A percentile compares a stretch with the other conserved stretches of the same genome.
phyloP scores from a whole-genome alignment of 2,113 vertebrate genomes.

The Halichoerus grypus region DNA sequence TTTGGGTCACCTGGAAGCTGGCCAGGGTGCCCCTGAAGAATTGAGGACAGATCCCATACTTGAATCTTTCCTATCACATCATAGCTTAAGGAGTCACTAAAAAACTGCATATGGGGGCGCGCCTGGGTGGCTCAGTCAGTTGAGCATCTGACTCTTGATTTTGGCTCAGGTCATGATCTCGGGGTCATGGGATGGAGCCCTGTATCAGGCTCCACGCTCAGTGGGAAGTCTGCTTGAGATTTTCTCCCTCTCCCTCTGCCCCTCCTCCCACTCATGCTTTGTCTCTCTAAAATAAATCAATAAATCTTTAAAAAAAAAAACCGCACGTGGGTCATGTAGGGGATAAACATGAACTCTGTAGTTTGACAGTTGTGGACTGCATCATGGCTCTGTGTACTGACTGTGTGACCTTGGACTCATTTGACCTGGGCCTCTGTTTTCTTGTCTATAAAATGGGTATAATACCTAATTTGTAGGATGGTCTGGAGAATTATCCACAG shows the following conservation, averaged over 20 bases:
- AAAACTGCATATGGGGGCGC: accelerated
- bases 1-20: background rate
- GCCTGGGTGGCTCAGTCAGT: background rate
- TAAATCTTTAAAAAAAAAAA: background rate
- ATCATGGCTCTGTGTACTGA: background rate
- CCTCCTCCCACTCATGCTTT: background rate
- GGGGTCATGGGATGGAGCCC: background rate
- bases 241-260: background rate
- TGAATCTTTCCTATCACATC: background rate
- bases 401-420: background rate
- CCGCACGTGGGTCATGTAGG: accelerated
- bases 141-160: background rate
- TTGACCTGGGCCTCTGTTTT: background rate
- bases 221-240: background rate
- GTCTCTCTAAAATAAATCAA: background rate
- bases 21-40: background rate
- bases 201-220: background rate
- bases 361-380: background rate
- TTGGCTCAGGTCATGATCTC: background rate
- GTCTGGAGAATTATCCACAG: background rate
- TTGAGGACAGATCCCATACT: background rate
- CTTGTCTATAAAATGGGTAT: background rate
- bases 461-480: background rate
- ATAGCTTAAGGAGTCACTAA: background rate
- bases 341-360: background rate